Base-by-base conservation (phyloP, 2,113 vertebrate genomes). In the Ploceus nigricollis region DNA sequence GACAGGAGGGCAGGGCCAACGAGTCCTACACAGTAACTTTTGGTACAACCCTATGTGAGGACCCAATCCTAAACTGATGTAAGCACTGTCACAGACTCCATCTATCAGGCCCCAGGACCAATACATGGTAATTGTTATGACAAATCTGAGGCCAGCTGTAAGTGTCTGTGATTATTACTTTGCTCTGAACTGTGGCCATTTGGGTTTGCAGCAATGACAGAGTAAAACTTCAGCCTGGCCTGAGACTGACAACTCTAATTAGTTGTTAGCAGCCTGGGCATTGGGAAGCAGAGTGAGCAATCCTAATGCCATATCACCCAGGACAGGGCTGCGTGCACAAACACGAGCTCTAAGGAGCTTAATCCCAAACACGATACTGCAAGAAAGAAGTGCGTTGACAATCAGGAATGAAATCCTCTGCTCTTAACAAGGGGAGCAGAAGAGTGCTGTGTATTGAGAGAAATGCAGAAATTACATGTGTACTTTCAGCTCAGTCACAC, bases 181-280 rank as follows among this genome's bases (percentile, higher is more conserved):
- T 82, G 82, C 71, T 92, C 75, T 77, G 63, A 94, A 73, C 45
- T 31, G 2, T 27, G 35, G 50, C 58, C 73, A 69, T 65, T 47
- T 77, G 66, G 42, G 19, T 89, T 95, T 80, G 72, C 37, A 85
- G 73, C 37, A 40, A 69, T 9, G 11, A 61, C 0, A 1, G 84
- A 82, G 71, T 50, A 65, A 84, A 80, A 85, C 54, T 76, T 64
- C 87, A 91, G 84, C 71, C 51, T 45, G 39, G 70, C 60, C 79
- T 83, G 58, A 90, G 83, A 89, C 76, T 94, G 93, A 89, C 93
- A 94, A 60, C 31, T 78, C 76, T 44, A 87, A 95, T 93, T 70
- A 93, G 75, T 5, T 68, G 63, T 66, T 64, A 86, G 87, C 27
- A 37, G 65, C 24, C 50, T 6, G 8, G n/a, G 66, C 78, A 33